Percentiles rank a stretch among this genome's conserved stretches.
Conservation (phyloP, 2,888 invertebrate genomes). For the Sarcophaga caerulescens region DNA sequence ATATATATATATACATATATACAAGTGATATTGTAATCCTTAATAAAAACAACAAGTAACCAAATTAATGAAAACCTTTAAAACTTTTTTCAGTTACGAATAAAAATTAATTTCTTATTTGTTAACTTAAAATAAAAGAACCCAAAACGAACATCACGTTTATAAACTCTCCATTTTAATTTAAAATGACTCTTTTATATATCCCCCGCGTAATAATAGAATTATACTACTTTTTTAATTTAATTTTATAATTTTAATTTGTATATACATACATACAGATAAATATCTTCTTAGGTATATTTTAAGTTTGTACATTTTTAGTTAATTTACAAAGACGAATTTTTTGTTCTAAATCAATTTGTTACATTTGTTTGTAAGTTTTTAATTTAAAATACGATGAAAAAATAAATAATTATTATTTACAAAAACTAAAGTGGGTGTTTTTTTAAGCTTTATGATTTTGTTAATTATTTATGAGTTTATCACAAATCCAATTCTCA, state of each 20-base stretch:
- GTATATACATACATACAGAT: constrained; percentile 25
- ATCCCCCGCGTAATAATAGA: not conserved
- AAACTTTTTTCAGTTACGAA: not conserved
- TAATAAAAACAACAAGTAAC: constrained; percentile 50
- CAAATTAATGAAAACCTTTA: constrained; percentile 41
- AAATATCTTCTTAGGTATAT: not conserved
- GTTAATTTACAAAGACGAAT: constrained; percentile 35
- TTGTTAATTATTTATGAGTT: too few species aligned
- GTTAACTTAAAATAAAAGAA: not conserved
- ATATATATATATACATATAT: constrained; percentile 29
- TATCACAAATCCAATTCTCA: too few species aligned
- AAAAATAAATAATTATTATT: constrained; percentile 46
- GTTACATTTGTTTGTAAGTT: constrained; percentile 72
- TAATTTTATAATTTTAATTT: constrained; percentile 32
- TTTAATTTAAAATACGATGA: constrained; percentile 39
- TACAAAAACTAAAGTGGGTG: not conserved
- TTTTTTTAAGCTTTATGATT: not conserved
- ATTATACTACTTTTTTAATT: constrained; percentile 11
- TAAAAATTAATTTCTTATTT: constrained; percentile 20
- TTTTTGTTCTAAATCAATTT: constrained; percentile 66
- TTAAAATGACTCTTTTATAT: not conserved
- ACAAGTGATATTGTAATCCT: constrained; percentile 66
- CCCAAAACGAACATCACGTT: constrained; percentile 5
- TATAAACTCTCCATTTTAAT: constrained; percentile 7
- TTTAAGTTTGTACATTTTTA: constrained; percentile 59